Percentiles rank a stretch among this genome's conserved stretches.
These are phyloP conservation scores for Vanessa atalanta DNA, from an alignment of 1,140 invertebrate genomes.

Conservation along the genomic window DNA sequence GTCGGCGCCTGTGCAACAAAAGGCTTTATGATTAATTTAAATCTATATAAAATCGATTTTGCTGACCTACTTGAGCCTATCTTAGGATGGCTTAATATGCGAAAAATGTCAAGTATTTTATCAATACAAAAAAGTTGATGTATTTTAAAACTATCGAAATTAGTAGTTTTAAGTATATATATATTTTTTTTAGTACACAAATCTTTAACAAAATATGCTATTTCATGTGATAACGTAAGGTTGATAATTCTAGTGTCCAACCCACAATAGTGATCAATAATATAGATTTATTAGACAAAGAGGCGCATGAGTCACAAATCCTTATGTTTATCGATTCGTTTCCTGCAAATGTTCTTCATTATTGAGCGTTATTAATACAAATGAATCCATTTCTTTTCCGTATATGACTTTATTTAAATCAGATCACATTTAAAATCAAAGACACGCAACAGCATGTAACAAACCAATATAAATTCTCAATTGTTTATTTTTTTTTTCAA, in stretches of 20 bases:
- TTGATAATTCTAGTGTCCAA: constrained; percentile 4
- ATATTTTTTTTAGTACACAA: no score
- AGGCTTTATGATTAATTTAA: not conserved
- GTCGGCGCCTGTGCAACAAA: constrained; percentile 34
- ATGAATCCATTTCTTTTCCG: constrained; percentile 11
- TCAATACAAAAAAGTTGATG: no score
- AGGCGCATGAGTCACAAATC: constrained; percentile 35
- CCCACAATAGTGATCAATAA: constrained; percentile 15
- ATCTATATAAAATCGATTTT: not conserved
- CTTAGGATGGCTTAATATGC: not conserved
- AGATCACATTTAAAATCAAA: not conserved
- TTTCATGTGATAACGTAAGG: not conserved
- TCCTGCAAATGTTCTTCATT: constrained; percentile 23
- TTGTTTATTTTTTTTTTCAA: not conserved
- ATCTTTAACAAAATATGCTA: not conserved
- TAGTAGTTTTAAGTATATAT: no score
- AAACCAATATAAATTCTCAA: constrained; percentile 4
- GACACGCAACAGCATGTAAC: not conserved
- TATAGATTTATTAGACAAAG: constrained; percentile 36
- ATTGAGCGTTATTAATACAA: constrained; percentile 6
- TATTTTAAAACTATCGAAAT: no score
- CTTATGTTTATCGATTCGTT: constrained; percentile 25
- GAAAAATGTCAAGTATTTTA: no score
- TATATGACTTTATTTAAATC: constrained; percentile 1
- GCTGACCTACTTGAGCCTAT: not conserved